A percentile compares a stretch with the other conserved stretches of the same genome.
These are phyloP conservation scores for Diachasmimorpha longicaudata DNA, from an alignment of 1,140 invertebrate genomes.

Conservation along the genomic window DNA sequence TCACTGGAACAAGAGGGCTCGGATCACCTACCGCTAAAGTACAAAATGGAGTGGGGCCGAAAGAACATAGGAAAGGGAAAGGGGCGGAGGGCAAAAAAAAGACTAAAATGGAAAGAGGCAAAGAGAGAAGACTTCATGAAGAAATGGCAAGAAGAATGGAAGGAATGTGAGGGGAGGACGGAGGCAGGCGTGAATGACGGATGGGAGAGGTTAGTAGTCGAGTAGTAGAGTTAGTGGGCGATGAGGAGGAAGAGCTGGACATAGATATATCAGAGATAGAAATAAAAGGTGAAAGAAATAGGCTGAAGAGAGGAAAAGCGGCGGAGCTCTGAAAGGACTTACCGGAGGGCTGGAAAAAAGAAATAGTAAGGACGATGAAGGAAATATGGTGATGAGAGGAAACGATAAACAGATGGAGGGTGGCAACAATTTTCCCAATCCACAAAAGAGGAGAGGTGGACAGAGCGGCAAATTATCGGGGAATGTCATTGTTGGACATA, in stretches of 20 bases:
- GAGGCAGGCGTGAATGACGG: neutral
- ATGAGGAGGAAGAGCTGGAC: no score
- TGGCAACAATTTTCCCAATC: conserved; percentile 17
- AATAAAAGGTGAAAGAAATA: conserved; percentile 16
- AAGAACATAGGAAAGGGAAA: neutral
- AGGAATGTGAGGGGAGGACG: no score
- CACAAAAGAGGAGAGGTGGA: conserved; percentile 25
- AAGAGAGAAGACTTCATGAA: neutral
- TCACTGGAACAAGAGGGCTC: neutral
- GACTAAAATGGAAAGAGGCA: conserved; percentile 2
- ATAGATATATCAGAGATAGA: neutral
- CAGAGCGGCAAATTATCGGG: no score
- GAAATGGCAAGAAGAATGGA: neutral
- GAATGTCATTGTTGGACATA: conserved; percentile 26
- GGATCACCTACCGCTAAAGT: conserved; percentile 2
- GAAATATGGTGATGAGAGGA: neutral
- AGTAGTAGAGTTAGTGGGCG: neutral
- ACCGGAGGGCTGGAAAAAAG: neutral
- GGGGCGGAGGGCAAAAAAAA: neutral
- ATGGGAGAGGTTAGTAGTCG: neutral
- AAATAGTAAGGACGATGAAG: no score
- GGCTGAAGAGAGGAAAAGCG: conserved; percentile 40
- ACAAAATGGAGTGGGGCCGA: neutral
- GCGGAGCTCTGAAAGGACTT: no score
- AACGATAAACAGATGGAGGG: neutral